Conservation (phyloP, 53 echinoderm and acorn worm species). For the Pentamera pediparva region DNA sequence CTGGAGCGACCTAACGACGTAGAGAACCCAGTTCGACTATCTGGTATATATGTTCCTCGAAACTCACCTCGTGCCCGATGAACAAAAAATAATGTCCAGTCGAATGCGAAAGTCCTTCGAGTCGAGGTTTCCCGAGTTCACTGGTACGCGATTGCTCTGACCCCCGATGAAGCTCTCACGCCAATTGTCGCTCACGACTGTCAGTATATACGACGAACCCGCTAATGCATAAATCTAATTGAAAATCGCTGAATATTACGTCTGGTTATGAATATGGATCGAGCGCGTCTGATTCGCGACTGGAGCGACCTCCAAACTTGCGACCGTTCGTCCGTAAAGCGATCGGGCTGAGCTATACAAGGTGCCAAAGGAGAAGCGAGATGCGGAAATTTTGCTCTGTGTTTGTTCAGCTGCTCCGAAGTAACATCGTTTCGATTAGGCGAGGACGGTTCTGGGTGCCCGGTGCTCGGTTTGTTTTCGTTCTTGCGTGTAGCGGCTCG, state of each 20-base stretch:
- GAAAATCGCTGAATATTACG: constrained; percentile 36
- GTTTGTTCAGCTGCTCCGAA: constrained; percentile 23
- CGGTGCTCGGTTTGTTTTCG: neutral
- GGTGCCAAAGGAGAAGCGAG: constrained; percentile 3
- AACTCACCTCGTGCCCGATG: constrained; percentile 22
- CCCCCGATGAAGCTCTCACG: constrained; percentile 30
- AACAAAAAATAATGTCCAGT: constrained; percentile 5
- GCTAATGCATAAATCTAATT: constrained; percentile 36
- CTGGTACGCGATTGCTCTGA: constrained; percentile 4
- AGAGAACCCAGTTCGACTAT: too few relatives aligned
- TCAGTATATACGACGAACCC: too few relatives aligned
- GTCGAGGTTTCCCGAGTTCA: constrained; percentile 14
- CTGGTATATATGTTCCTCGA: too few relatives aligned
- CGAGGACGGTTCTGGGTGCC: neutral
- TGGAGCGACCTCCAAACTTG: constrained; percentile 27
- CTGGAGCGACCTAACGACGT: too few relatives aligned
- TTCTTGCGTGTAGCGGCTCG: too few relatives aligned
- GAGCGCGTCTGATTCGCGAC: constrained; percentile 27
- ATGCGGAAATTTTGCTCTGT: constrained; percentile 18
- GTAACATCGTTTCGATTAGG: constrained; percentile 14
- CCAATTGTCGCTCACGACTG: constrained; percentile 19
- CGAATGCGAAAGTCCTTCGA: constrained; percentile 10
- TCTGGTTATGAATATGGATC: constrained; percentile 37
- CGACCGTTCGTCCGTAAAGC: constrained; percentile 29
- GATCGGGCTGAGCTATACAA: constrained; percentile 15